Evolutionary conservation across 2,113 vertebrate genomes (phyloP).

Genomic region (Eulacestoma nigropectus): DNA sequence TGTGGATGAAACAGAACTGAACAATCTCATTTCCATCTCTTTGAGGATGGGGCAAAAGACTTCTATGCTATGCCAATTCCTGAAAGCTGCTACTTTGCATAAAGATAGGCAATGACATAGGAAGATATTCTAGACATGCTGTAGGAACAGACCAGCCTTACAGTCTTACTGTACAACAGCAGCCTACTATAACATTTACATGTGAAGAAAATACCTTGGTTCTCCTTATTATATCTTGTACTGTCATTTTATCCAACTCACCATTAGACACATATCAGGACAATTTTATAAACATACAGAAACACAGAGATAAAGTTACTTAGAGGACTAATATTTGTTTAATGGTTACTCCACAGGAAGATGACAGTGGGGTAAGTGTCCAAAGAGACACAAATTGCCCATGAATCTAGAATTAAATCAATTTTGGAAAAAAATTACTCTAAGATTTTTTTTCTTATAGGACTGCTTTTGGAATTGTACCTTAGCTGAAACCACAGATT

Average conservation of each 20-base stretch:
- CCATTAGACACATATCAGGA: neutral
- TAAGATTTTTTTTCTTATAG: neutral
- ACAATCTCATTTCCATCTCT: neutral
- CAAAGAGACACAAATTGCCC: neutral
- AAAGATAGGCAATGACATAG: neutral
- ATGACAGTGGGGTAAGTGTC: neutral
- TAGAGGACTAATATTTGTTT: neutral
- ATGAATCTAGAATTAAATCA: neutral
- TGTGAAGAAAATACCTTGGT: neutral
- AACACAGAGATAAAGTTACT: neutral
- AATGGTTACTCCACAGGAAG: neutral
- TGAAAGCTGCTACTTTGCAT: neutral
- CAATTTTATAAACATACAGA: neutral
- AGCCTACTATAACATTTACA: neutral
- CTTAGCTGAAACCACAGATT: neutral
- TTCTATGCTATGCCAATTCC: rapidly evolving
- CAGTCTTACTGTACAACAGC: neutral
- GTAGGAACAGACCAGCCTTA: neutral
- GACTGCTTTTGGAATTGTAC: neutral
- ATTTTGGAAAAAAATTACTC: neutral
- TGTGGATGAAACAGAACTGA: neutral
- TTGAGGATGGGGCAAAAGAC: neutral
- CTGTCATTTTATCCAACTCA: neutral
- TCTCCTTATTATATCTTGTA: neutral
- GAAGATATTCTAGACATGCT: neutral